Evolutionary conservation across 2,797 vertebrate genomes (phyloP).

Genomic region (Syngnathus acus): DNA sequence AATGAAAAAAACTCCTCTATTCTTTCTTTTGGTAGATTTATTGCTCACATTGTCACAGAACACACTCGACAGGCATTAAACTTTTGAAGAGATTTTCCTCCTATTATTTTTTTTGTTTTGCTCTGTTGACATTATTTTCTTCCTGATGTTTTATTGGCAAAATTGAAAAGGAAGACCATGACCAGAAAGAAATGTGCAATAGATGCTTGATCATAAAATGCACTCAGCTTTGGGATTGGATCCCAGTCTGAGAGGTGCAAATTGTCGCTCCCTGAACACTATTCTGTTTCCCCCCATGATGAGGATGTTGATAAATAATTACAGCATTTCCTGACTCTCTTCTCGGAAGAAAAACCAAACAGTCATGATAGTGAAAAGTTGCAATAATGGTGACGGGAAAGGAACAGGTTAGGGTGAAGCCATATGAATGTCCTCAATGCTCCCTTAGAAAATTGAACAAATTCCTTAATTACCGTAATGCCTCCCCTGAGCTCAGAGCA

Average conservation of each 20-base stretch:
- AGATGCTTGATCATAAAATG: conserved; percentile 2
- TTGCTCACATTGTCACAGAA: too few species aligned
- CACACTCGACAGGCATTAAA: neutral
- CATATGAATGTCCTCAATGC: conserved; percentile 1
- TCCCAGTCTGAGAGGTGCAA: conserved; percentile 1
- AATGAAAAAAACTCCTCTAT: too few species aligned
- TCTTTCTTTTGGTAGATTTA: too few species aligned
- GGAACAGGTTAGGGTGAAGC: conserved; percentile 1
- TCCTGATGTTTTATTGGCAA: neutral
- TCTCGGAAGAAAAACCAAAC: neutral
- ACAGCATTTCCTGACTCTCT: neutral
- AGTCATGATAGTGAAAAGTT: neutral
- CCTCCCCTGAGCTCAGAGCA: conserved; percentile 15
- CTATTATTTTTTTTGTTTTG: neutral
- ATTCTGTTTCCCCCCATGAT: neutral
- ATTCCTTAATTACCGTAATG: conserved; percentile 9
- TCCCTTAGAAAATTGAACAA: conserved; percentile 13
- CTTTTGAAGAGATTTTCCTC: neutral
- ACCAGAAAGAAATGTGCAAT: neutral
- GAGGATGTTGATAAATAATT: neutral
- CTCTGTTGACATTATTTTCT: neutral
- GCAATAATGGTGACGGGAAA: neutral
- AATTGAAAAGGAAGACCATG: neutral
- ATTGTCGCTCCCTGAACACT: conserved; percentile 1
- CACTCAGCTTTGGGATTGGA: neutral